Percentiles rank a stretch among this genome's conserved stretches.
These are phyloP conservation scores for Cosmia pyralina DNA, from an alignment of 2,888 invertebrate genomes.

Conservation along the genomic window DNA sequence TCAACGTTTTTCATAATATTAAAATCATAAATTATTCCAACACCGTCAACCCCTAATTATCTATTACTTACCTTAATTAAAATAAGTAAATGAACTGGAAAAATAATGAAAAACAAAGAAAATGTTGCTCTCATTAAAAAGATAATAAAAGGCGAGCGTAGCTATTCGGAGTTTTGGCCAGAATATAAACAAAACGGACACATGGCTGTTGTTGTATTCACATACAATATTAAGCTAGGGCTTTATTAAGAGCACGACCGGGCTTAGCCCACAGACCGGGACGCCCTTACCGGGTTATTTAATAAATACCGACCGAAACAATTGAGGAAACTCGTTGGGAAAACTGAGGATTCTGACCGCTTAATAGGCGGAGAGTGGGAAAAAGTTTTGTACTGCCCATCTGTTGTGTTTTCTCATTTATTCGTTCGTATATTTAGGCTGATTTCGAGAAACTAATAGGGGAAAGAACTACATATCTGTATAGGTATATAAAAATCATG, in stretches of 20 bases:
- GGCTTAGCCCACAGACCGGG: constrained; percentile 79
- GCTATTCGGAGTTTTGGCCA: constrained; percentile 34
- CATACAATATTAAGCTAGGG: constrained; percentile 70
- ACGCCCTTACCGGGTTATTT: constrained; percentile 84
- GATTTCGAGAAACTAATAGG: background rate
- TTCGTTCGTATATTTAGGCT: constrained; percentile 1
- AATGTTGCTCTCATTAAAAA: constrained; percentile 55
- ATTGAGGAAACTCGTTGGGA: constrained; percentile 80
- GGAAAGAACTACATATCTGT: background rate
- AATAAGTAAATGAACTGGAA: constrained; percentile 40
- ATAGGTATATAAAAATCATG: background rate
- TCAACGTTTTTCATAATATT: constrained; percentile 10
- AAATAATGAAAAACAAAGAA: constrained; percentile 52
- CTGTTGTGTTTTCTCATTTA: constrained; percentile 31
- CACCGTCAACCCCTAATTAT: constrained; percentile 27
- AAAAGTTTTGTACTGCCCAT: constrained; percentile 52
- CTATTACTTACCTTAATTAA: constrained; percentile 26
- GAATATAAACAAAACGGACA: constrained; percentile 64
- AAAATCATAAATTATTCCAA: constrained; percentile 35
- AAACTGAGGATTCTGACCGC: constrained; percentile 75
- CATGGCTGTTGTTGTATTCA: constrained; percentile 60
- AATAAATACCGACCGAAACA: constrained; percentile 85
- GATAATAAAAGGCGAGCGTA: constrained; percentile 56
- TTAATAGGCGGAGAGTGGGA: constrained; percentile 53
- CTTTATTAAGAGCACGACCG: constrained; percentile 78